Base-by-base conservation (phyloP, 2,797 vertebrate species). In the Amphiprion clarkii region DNA sequence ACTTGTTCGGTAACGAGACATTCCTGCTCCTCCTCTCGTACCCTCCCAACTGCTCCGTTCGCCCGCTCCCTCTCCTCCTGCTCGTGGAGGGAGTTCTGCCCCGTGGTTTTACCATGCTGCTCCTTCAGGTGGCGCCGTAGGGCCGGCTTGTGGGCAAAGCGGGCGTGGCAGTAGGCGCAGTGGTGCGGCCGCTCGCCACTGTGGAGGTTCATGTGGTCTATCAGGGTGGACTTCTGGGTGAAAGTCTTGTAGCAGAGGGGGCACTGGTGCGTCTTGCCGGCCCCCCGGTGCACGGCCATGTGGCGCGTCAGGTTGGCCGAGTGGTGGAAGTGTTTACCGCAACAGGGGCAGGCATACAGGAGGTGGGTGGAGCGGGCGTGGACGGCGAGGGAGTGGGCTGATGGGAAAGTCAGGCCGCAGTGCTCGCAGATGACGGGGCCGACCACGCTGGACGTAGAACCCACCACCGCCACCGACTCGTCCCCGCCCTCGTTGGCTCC, bases 171-270 rank as follows among this genome's bases (percentile, higher is more conserved):
- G 91, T 98, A 98, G 3, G 96, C 96, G 63, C 98, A 99, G 53
- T 95, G 94, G 74, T 99, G 97, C 0, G 98, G 98, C 52, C 97
- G 88, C 48, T 97, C 96, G 0, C 98, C 98, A 0, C 97, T 98
- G 93, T 99, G 98, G 54, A 99, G 96, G 93, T 99, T 99, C 95
- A 99, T 96, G 95, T 99, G 98, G 88, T 98, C 98, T 40, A 97
- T 97, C 42, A 99, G 95, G 0, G 98, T 98, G 60, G 97, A 98
- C 53, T 98, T 98, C 82, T 99, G 98, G 0, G 98, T 99, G 93
- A 99, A 99, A 49, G 96, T 97, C 93, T 98, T 98, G 51, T 96
- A 96, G 81, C 97, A 99, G 44, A 99, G 93, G 5, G 95, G 96
- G 86, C 97, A 99, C 58, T 95, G 95, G 93, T 99, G 97, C 0